Conservation (phyloP, 2,113 vertebrate species). For the Passer montanus region DNA sequence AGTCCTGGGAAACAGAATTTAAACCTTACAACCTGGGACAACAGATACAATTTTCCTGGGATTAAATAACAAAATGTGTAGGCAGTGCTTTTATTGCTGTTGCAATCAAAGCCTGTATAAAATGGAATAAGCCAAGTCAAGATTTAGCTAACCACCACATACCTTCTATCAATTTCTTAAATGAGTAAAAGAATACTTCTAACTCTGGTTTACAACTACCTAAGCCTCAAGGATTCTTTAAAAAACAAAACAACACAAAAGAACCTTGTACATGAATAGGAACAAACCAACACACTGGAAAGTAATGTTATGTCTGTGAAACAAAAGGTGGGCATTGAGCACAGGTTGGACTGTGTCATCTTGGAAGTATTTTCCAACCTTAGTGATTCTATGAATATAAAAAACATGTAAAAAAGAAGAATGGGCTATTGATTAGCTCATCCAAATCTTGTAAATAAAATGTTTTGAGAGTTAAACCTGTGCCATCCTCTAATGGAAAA, state of each 20-base stretch:
- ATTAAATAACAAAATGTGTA: neutral
- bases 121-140: neutral
- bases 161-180: neutral
- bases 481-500: neutral
- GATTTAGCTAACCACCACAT: neutral
- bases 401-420: neutral
- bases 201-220: neutral
- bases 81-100: neutral
- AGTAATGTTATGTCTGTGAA: neutral
- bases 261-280: neutral
- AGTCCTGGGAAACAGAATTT: neutral
- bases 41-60: neutral
- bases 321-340: neutral
- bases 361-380: neutral
- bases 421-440: neutral
- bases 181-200: neutral
- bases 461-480: neutral
- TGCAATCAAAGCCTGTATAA: neutral
- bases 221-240: neutral
- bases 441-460: neutral
- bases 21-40: neutral
- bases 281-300: neutral
- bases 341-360: neutral
- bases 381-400: neutral
- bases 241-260: neutral